Evolutionary conservation across 2,888 invertebrate genomes (phyloP).

Genomic region (Microctonus aethiopoides): DNA sequence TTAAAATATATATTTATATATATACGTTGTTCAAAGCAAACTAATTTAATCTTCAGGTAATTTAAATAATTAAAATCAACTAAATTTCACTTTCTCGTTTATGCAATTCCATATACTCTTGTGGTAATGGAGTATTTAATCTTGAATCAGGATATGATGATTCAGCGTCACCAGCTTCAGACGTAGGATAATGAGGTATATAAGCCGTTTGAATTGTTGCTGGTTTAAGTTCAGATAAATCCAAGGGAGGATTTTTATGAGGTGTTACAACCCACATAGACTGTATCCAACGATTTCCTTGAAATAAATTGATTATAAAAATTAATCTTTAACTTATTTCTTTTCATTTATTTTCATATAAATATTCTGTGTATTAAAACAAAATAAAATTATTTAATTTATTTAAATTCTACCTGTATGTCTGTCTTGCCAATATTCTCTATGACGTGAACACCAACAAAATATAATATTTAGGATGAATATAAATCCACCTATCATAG

Average conservation of each 20-base stretch:
- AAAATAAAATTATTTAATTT: neutral
- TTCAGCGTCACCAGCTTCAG: slow-evolving; percentile 36
- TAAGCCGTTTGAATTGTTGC: slow-evolving; percentile 43
- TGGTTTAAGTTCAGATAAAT: slow-evolving; percentile 79
- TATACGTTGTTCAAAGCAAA: neutral
- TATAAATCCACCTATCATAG: slow-evolving; percentile 77
- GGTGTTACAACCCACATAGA: slow-evolving; percentile 88
- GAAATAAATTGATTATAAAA: slow-evolving; percentile 9
- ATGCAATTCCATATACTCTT: slow-evolving; percentile 74
- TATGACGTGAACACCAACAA: slow-evolving; percentile 84
- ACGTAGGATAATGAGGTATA: slow-evolving; percentile 66
- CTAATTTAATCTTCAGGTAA: neutral
- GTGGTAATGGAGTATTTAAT: slow-evolving; percentile 49
- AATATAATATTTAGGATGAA: slow-evolving; percentile 82
- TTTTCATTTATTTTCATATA: neutral
- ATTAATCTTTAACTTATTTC: neutral
- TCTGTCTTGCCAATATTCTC: slow-evolving; percentile 75
- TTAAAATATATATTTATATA: neutral
- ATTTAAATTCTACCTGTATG: slow-evolving; percentile 32
- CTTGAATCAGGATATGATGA: slow-evolving; percentile 62
- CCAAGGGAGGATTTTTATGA: slow-evolving; percentile 83
- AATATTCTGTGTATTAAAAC: neutral
- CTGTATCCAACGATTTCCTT: slow-evolving; percentile 84
- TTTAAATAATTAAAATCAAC: slow-evolving; percentile 38
- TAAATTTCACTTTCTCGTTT: slow-evolving; percentile 87